A percentile compares a stretch with the other conserved stretches of the same genome.
Conservation (phyloP, 1,140 invertebrate genomes). For the Aradophagus sp. region DNA sequence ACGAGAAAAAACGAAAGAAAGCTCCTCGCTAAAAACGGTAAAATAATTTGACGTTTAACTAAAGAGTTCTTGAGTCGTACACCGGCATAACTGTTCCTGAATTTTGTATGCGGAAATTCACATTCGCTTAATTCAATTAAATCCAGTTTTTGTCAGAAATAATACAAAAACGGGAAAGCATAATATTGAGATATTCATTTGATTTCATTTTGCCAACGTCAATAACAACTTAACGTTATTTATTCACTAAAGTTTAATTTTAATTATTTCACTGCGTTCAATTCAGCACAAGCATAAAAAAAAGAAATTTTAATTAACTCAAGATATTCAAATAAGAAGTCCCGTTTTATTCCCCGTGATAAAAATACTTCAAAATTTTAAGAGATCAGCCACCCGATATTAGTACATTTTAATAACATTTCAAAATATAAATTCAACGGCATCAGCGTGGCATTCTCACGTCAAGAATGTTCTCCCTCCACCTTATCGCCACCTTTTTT, state of each 20-base stretch:
- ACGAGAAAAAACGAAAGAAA: slow-evolving; percentile 17
- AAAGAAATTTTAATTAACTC: too few relatives aligned
- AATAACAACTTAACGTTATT: slow-evolving; percentile 9
- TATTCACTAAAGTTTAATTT: neutral
- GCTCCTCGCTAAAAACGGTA: slow-evolving; percentile 15
- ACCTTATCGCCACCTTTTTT: too few relatives aligned
- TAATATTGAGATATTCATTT: slow-evolving; percentile 26
- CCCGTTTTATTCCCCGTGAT: too few relatives aligned
- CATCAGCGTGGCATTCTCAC: too few relatives aligned
- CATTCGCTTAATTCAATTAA: slow-evolving; percentile 38
- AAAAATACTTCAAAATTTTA: too few relatives aligned
- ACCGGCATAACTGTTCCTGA: slow-evolving; percentile 10
- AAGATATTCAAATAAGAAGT: too few relatives aligned
- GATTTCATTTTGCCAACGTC: slow-evolving; percentile 10
- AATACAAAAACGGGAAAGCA: slow-evolving; percentile 5
- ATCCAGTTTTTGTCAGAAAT: slow-evolving; percentile 15
- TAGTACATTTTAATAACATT: too few relatives aligned
- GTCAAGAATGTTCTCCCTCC: neutral
- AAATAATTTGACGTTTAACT: slow-evolving; percentile 43
- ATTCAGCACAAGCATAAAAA: too few relatives aligned
- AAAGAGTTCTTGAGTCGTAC: slow-evolving; percentile 39
- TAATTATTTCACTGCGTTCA: too few relatives aligned
- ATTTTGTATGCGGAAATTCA: slow-evolving; percentile 15
- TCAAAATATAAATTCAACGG: too few relatives aligned
- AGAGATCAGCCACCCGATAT: too few relatives aligned